Conservation (phyloP, 2,888 invertebrate genomes). For the Hypomecis punctinalis region DNA sequence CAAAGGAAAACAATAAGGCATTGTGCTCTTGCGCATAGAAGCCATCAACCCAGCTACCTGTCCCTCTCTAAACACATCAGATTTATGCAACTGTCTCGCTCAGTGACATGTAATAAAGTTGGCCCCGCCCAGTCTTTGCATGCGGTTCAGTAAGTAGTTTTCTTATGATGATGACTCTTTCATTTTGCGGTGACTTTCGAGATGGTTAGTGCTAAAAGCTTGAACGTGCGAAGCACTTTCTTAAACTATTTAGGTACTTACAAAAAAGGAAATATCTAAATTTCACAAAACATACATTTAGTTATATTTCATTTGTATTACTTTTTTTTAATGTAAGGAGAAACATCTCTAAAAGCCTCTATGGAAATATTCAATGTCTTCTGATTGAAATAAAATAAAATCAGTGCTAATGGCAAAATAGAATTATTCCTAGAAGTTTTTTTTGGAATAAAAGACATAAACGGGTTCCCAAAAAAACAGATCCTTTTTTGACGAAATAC, state of each 20-base stretch:
- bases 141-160: constrained; percentile 16
- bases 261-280: not conserved
- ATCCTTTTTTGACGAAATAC: not conserved
- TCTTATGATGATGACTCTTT: constrained; percentile 16
- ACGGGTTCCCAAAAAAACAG: not conserved
- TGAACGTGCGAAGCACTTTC: not conserved
- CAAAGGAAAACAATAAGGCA: constrained; percentile 63
- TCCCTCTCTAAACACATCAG: constrained; percentile 48
- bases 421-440: too few species aligned
- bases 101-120: constrained; percentile 72
- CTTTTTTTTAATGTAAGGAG: too few species aligned
- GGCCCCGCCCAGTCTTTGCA: constrained; percentile 56
- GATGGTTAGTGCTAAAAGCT: not conserved
- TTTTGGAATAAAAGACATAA: constrained; percentile 1
- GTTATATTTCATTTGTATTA: too few species aligned
- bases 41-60: constrained; percentile 45
- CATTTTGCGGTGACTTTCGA: constrained; percentile 13
- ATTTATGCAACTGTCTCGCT: constrained; percentile 53
- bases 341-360: too few species aligned
- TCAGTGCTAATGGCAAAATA: too few species aligned
- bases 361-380: too few species aligned
- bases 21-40: constrained; percentile 63
- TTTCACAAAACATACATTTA: too few species aligned
- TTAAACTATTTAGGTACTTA: not conserved
- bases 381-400: too few species aligned